A percentile compares a stretch with the other conserved stretches of the same genome.
These are phyloP conservation scores for Dolichomitus sp. DNA, from an alignment of 2,888 invertebrate genomes.

Conservation along the genomic window DNA sequence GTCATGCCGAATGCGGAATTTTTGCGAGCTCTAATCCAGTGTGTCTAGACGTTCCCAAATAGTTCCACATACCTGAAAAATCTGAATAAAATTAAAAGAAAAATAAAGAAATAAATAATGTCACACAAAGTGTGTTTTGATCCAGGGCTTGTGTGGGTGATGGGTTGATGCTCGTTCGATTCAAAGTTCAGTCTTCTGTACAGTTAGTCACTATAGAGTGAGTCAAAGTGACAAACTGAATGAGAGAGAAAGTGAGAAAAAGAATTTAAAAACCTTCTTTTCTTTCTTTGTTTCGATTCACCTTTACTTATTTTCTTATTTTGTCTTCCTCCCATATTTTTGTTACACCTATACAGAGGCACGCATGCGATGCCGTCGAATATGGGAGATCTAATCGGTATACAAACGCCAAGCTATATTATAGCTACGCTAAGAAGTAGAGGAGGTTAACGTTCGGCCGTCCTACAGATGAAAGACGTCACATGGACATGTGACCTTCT, in stretches of 20 bases:
- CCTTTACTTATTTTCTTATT: conserved; percentile 5
- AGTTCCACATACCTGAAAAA: conserved; percentile 5
- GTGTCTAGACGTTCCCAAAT: neutral
- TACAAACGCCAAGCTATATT: conserved; percentile 18
- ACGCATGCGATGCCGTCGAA: conserved; percentile 5
- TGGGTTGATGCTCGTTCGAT: neutral
- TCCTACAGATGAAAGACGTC: conserved; percentile 48
- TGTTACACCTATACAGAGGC: neutral
- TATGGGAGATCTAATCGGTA: conserved; percentile 15
- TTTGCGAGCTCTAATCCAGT: neutral
- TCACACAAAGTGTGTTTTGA: neutral
- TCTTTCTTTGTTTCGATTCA: conserved; percentile 13
- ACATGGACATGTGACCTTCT: neutral
- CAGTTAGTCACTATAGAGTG: neutral
- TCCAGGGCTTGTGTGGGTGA: neutral
- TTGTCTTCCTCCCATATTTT: conserved; percentile 37
- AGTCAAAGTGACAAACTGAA: neutral
- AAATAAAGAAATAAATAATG: neutral
- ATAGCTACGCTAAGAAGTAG: conserved; percentile 16
- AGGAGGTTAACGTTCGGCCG: conserved; percentile 67
- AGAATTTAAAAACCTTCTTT: conserved; percentile 21
- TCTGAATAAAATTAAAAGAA: neutral
- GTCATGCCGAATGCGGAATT: neutral
- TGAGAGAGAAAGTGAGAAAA: conserved; percentile 29
- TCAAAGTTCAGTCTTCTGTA: neutral